A percentile compares a stretch with the other conserved stretches of the same genome.
Conservation (phyloP, 1,140 invertebrate genomes). For the Pygmarrhopalites habei region DNA sequence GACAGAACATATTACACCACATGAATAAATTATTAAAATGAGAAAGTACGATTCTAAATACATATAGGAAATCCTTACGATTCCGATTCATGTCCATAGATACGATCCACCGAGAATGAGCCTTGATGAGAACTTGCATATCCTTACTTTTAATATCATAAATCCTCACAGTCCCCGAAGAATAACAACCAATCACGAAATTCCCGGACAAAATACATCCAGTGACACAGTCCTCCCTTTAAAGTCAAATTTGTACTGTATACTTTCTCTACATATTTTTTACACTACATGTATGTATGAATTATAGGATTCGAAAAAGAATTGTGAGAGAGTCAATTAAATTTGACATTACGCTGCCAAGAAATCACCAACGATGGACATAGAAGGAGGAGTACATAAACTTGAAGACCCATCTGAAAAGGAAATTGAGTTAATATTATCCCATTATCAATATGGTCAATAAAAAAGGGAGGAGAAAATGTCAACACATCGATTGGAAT, state of each 20-base stretch:
- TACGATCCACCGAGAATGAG: constrained; percentile 32
- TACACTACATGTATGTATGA: not conserved
- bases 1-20: no score
- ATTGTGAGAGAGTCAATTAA: not conserved
- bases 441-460: no score
- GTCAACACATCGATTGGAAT: no score
- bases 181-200: constrained; percentile 17
- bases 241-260: not conserved
- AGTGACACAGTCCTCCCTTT: constrained; percentile 27
- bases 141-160: constrained; percentile 19
- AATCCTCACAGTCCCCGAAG: constrained; percentile 23
- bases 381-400: no score
- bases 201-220: constrained; percentile 18
- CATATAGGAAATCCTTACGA: no score
- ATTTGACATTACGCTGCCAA: constrained; percentile 4
- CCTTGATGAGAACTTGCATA: constrained; percentile 12
- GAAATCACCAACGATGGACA: constrained; percentile 2
- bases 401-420: no score
- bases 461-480: no score
- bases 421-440: no score
- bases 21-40: no score
- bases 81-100: constrained; percentile 21
- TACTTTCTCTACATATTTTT: not conserved
- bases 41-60: no score
- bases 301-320: not conserved